A percentile compares a stretch with the other conserved stretches of the same genome.
phyloP scores from a whole-genome alignment of 1,140 invertebrate genomes.

The Drosophila ambigua region DNA sequence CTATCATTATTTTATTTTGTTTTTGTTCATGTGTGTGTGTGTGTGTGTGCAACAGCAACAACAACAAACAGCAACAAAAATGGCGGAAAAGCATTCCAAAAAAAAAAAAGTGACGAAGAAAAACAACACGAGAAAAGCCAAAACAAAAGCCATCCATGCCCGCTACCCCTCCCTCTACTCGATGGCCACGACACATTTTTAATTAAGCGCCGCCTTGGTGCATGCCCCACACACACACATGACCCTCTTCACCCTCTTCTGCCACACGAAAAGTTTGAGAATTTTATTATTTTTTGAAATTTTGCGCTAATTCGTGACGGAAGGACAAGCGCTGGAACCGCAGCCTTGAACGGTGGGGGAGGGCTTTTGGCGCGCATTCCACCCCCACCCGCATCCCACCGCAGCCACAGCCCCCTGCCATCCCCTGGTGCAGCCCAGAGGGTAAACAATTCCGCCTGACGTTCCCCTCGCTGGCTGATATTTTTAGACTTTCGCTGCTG shows the following conservation, averaged over 20 bases:
- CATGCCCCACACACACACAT: not conserved
- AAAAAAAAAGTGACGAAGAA: constrained; percentile 44
- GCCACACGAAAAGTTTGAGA: constrained; percentile 21
- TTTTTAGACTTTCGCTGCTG: too few relatives aligned
- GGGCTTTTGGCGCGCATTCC: not conserved
- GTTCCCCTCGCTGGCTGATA: too few relatives aligned
- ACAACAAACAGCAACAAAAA: constrained; percentile 1
- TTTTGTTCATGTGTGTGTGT: constrained; percentile 40
- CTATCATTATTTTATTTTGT: constrained; percentile 48
- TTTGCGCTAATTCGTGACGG: constrained; percentile 48
- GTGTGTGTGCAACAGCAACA: constrained; percentile 9
- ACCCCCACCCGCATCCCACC: not conserved
- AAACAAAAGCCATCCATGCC: constrained; percentile 39
- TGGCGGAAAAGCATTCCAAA: constrained; percentile 5
- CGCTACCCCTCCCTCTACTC: not conserved
- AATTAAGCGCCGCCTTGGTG: constrained; percentile 34
- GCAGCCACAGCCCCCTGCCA: not conserved
- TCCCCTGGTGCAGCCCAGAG: not conserved
- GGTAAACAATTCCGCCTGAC: constrained; percentile 2
- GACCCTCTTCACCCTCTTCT: not conserved
- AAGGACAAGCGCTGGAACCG: constrained; percentile 22
- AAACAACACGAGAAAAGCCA: constrained; percentile 35
- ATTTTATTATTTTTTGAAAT: constrained; percentile 53
- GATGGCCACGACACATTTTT: constrained; percentile 30
- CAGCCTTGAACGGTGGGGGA: constrained; percentile 1